Conservation (phyloP, 2,888 invertebrate species). For the Hesperia comma region DNA sequence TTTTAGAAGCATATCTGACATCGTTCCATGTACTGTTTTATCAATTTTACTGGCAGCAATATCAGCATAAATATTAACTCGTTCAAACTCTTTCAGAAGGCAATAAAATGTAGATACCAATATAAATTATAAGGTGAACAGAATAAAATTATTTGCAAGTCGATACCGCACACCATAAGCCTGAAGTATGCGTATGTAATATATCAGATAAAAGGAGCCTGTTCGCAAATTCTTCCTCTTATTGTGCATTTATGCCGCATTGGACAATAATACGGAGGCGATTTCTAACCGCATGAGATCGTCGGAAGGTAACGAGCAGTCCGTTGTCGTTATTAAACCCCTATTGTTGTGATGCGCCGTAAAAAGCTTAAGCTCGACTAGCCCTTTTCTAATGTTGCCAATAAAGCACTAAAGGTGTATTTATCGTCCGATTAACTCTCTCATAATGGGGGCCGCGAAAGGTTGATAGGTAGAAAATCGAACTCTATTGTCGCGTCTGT, state of each 20-base stretch:
- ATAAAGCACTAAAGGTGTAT: conserved; percentile 71
- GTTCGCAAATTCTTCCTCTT: conserved; percentile 64
- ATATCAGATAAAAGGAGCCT: conserved; percentile 52
- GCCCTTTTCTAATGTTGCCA: conserved; percentile 70
- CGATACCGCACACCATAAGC: conserved; percentile 20
- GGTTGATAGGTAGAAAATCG: conserved; percentile 49
- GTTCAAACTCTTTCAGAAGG: conserved; percentile 7
- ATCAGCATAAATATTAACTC: conserved; percentile 17
- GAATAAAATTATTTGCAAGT: conserved; percentile 30
- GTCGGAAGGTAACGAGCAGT: conserved; percentile 68
- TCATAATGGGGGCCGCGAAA: conserved; percentile 44
- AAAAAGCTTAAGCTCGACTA: conserved; percentile 63
- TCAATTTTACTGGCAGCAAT: conserved; percentile 5
- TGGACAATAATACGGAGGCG: conserved; percentile 66
- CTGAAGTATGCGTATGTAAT: conserved; percentile 32
- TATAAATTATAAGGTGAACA: conserved; percentile 26
- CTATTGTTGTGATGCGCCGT: conserved; percentile 72
- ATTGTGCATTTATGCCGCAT: conserved; percentile 60
- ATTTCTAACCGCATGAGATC: conserved; percentile 67
- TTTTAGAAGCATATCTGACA: conserved; percentile 10
- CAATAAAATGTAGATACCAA: conserved; percentile 19
- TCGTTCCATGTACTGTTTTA: conserved; percentile 8
- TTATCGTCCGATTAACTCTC: conserved; percentile 59
- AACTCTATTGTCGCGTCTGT: conserved; percentile 63
- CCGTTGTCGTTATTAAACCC: conserved; percentile 70